These are phyloP conservation scores for Enteromius argenteus DNA, from an alignment of 2,797 vertebrate genomes.

Conservation along the genomic window DNA sequence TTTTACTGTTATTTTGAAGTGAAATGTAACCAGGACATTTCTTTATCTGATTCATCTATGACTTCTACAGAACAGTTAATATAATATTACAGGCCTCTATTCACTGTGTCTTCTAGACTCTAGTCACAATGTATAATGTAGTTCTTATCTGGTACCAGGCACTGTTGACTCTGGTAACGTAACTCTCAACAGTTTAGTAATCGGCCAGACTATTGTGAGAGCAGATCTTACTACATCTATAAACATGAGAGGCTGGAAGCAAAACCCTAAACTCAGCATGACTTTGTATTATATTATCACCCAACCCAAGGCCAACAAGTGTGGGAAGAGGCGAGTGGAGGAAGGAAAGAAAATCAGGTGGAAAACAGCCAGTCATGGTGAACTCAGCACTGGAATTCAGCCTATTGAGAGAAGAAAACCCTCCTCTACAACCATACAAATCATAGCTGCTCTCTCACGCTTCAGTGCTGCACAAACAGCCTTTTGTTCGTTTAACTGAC, in stretches of 20 bases:
- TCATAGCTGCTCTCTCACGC: constrained; percentile 23
- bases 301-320: constrained; percentile 53
- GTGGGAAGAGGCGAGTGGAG: constrained; percentile 8
- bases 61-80: neutral
- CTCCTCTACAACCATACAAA: constrained; percentile 24
- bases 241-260: constrained; percentile 29
- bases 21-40: neutral
- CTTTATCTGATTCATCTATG: neutral
- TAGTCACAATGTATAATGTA: neutral
- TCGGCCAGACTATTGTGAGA: constrained; percentile 32
- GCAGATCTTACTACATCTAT: constrained; percentile 48
- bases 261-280: constrained; percentile 69
- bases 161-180: constrained; percentile 12
- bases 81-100: neutral
- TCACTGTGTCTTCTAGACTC: neutral
- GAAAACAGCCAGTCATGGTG: constrained; percentile 55
- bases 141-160: neutral
- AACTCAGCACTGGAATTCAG: constrained; percentile 62
- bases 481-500: constrained; percentile 61
- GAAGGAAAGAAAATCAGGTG: neutral
- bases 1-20: neutral
- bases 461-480: constrained; percentile 61
- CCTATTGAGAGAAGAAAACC: constrained; percentile 48
- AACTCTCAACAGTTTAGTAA: constrained; percentile 43
- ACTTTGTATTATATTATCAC: constrained; percentile 67